These are phyloP conservation scores for Drosophila ficusphila DNA, from an alignment of 1,140 invertebrate genomes.

Conservation along the genomic window DNA sequence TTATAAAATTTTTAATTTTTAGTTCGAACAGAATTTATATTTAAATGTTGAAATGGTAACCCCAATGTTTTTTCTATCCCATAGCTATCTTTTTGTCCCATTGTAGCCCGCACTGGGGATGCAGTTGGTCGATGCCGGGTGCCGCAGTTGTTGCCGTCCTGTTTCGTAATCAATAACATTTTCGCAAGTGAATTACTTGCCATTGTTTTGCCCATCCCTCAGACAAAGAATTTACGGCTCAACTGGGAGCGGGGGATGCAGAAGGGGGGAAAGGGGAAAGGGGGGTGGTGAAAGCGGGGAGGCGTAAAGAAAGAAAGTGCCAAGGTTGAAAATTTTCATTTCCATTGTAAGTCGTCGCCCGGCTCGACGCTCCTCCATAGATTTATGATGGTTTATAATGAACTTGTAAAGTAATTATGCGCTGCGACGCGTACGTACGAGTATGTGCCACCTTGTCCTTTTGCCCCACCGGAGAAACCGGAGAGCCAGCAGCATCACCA, in stretches of 20 bases:
- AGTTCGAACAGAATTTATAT: background rate
- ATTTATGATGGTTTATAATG: constrained; percentile 84
- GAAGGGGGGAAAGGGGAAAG: background rate
- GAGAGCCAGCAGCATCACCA: background rate
- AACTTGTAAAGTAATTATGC: constrained; percentile 84
- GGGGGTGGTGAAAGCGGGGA: background rate
- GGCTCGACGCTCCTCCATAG: constrained; percentile 51
- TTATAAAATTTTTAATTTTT: background rate
- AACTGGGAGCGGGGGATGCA: constrained; percentile 1
- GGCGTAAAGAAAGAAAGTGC: constrained; percentile 47
- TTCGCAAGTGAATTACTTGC: constrained; percentile 81
- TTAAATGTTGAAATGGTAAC: background rate
- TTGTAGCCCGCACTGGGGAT: constrained; percentile 24
- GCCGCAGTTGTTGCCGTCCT: constrained; percentile 58
- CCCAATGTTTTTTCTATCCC: background rate
- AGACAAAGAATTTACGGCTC: constrained; percentile 38
- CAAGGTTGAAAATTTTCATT: constrained; percentile 69
- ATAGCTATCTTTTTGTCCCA: constrained; percentile 1
- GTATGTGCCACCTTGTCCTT: constrained; percentile 51
- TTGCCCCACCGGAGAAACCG: constrained; percentile 10
- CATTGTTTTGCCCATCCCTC: constrained; percentile 63
- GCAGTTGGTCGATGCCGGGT: constrained; percentile 37
- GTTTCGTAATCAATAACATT: constrained; percentile 81
- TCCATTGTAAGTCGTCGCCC: constrained; percentile 41
- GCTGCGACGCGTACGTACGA: constrained; percentile 67